Evolutionary conservation across 2,797 vertebrate genomes (phyloP), one percentile per base, ranked within the genome.

Genomic region (Phalloptychus januarius): DNA sequence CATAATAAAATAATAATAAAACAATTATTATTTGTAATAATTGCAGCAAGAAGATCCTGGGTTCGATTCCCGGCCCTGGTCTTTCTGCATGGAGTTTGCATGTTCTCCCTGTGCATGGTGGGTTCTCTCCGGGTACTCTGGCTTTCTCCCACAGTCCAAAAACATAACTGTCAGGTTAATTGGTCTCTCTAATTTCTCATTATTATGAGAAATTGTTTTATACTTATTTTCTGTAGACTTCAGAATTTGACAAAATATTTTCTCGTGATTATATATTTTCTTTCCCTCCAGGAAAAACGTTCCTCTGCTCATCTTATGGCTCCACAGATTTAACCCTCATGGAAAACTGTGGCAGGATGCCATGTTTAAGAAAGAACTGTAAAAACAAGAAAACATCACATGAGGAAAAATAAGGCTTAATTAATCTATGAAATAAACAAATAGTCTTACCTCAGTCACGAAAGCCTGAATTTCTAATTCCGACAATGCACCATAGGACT

Each of bases 381-480:
- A 84, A 31, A 15, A 31, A 16, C 23, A 72, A 28, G 65, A 20
- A 40, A 50, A 56, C 36, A 11, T 45, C 2, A 38, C 2, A 0
- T 20, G 12, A 45, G 20, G 20, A 16, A 2, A 71, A 16, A 3
- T 6, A 75, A 38, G 7, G 23, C 8, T 31, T 23, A 18, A 10
- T 28, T 23, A 40, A 77, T 7, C 5, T 13, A 58, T 0, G 6
- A n/a, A n/a, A 48, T 7, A 50, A 2, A 31, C 1, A n/a, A 46
- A 46, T 71, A 56, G n/a, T 80, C 77, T 86, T 36, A 91, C 90
- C 85, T 83, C 71, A 12, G 4, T 13, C 28, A 88, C 0, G 1
- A 0, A 0, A 50, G 1, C 18, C 0, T 81, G 7, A 0, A 88
- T 40, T 5, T 87, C 77, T 0, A 25, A 74, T 0, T 81, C 33